These are phyloP conservation scores for Drosophila kuntzei DNA, from an alignment of 2,888 invertebrate genomes.

Conservation along the genomic window DNA sequence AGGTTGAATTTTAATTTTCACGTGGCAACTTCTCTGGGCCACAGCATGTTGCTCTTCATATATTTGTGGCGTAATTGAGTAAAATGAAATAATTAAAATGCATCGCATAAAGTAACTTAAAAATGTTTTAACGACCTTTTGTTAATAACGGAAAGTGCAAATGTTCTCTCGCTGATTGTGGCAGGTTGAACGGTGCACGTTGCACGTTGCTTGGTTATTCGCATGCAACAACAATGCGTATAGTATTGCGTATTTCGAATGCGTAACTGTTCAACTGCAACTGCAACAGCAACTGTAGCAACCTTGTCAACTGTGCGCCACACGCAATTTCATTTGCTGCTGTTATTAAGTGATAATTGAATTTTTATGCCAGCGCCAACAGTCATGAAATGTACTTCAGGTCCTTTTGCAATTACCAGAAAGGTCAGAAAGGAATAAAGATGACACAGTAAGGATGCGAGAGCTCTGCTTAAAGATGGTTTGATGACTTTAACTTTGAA, in stretches of 20 bases:
- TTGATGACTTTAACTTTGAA: not conserved
- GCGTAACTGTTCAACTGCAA: constrained; percentile 12
- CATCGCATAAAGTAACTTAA: constrained; percentile 70
- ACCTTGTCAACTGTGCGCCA: constrained; percentile 27
- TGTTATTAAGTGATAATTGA: constrained; percentile 81
- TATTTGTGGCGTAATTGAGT: constrained; percentile 61
- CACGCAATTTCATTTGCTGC: constrained; percentile 69
- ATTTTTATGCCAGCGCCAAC: constrained; percentile 71
- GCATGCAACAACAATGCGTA: constrained; percentile 41
- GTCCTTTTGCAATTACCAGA: constrained; percentile 40
- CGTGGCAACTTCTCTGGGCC: constrained; percentile 19
- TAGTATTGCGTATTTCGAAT: constrained; percentile 16
- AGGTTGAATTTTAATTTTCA: constrained; percentile 29
- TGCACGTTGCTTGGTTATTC: constrained; percentile 37
- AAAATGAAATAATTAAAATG: constrained; percentile 77
- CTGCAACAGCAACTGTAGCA: constrained; percentile 23
- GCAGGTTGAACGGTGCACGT: constrained; percentile 18
- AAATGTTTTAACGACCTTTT: constrained; percentile 78
- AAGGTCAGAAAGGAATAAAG: constrained; percentile 23
- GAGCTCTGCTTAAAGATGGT: not conserved
- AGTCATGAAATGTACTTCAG: constrained; percentile 47
- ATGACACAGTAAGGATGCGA: constrained; percentile 12
- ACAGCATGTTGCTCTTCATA: constrained; percentile 41
- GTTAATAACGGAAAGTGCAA: constrained; percentile 78
- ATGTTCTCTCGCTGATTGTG: constrained; percentile 55